Evolutionary conservation across 2,113 vertebrate genomes (phyloP), one percentile per base, ranked within the genome.

Genomic region (Lipophrys pholis): DNA sequence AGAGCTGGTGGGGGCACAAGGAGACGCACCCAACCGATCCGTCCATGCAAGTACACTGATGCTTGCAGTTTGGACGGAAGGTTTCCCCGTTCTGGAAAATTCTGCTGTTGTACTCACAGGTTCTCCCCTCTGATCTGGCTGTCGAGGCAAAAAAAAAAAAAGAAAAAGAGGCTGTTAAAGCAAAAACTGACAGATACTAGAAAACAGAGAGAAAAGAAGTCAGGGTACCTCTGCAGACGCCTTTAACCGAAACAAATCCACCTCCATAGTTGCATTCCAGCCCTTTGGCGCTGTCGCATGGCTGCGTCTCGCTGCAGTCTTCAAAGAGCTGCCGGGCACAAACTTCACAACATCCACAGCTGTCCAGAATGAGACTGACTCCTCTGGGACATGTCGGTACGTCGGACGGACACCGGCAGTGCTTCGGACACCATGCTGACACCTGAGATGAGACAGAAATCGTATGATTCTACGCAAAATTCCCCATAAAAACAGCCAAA

Each of bases 1-100:
- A 94, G 62, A 98, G 92, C 80, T 97, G 95, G 38, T 94, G 95
- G 0, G 95, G 96, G 81, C 97, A 98, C 48, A 98, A 93, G 0
- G 97, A 97, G 70, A 96, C 90, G 76, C 97, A 99, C 38, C 96
- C 96, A 15, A 98, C 96, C 0, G 95, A 95, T 15, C 96, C 96
- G 6, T 99, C 95, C 39, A 97, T 95, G 83, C 97, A 98, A 40
- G 96, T 97, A 91, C 97, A 98, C 94, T 98, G 97, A 89, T 98
- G 96, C 87, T 98, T 97, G 90, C 97, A 99, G 91, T 97, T 97
- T 5, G 96, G 96, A 86, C 95, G 95, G 86, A 99, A 99, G 78
- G 95, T 97, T 75, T 99, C 97, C 0, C 97, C 97, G 0, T 98
- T 98, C 90, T 99, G 97, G 88, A 97, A 97, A 84, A 99, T 98